Conservation (phyloP, 2,888 invertebrate genomes). For the Drosophila leonis region DNA sequence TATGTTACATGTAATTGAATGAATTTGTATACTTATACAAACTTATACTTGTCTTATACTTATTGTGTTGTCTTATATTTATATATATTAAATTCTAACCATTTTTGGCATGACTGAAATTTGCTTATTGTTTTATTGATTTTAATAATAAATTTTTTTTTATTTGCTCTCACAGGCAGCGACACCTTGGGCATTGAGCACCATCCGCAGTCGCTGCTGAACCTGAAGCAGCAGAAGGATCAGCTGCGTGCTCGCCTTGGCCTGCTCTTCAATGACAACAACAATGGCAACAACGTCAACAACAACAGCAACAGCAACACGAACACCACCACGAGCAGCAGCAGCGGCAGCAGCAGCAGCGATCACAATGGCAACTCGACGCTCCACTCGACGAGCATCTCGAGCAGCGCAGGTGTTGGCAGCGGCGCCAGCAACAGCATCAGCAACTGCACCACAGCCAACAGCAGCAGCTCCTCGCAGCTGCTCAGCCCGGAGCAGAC, state of each 20-base stretch:
- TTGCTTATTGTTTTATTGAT: background rate
- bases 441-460: conserved; percentile 21
- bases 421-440: conserved; percentile 26
- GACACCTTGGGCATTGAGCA: conserved; percentile 71
- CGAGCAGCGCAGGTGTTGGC: conserved; percentile 51
- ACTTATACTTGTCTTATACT: background rate
- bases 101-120: background rate
- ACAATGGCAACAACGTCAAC: conserved; percentile 68
- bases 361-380: conserved; percentile 79
- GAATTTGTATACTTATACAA: background rate
- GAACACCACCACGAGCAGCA: conserved; percentile 5
- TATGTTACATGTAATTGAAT: background rate
- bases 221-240: conserved; percentile 83
- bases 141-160: background rate
- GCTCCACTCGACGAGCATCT: conserved; percentile 65
- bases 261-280: conserved; percentile 75
- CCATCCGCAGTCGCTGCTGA: conserved; percentile 60
- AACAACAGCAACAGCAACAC: conserved; percentile 57
- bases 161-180: conserved; percentile 60
- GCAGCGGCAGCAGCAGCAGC: conserved; percentile 67
- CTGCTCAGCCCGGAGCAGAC: conserved; percentile 84
- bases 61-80: background rate
- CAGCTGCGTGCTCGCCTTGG: conserved; percentile 83
- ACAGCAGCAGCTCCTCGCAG: conserved; percentile 71
- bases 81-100: background rate